These are phyloP conservation scores for Smittia aterrima DNA, from an alignment of 2,888 invertebrate genomes.

Conservation along the genomic window DNA sequence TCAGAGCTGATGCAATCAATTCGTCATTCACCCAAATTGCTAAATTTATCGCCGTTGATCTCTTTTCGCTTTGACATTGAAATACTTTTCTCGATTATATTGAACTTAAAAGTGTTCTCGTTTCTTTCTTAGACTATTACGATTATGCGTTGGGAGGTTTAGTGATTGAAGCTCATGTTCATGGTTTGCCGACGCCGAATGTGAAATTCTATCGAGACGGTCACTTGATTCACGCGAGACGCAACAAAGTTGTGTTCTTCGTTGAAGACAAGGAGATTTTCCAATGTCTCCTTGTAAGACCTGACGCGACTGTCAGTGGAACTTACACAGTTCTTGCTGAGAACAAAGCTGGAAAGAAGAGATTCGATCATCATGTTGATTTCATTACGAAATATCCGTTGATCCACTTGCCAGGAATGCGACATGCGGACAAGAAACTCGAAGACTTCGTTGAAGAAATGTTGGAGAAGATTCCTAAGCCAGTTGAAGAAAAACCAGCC, in stretches of 20 bases:
- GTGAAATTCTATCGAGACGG: conserved; percentile 56
- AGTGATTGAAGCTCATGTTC: conserved; percentile 47
- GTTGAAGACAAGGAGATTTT: conserved; percentile 32
- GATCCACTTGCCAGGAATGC: conserved; percentile 33
- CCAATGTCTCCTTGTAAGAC: conserved; percentile 31
- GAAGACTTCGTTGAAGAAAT: conserved; percentile 33
- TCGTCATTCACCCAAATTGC: background rate
- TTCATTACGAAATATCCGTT: conserved; percentile 34
- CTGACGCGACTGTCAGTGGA: conserved; percentile 55
- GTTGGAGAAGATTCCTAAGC: conserved; percentile 21
- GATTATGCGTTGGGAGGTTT: conserved; percentile 34
- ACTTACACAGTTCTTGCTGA: conserved; percentile 75
- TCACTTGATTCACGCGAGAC: conserved; percentile 46
- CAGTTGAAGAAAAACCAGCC: conserved; percentile 22
- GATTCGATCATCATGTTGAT: conserved; percentile 38
- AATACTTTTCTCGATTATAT: background rate
- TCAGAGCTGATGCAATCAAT: background rate
- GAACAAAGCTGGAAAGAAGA: conserved; percentile 64
- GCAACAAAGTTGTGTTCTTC: conserved; percentile 29
- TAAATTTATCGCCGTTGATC: background rate
- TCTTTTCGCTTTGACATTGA: background rate
- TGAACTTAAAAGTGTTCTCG: background rate
- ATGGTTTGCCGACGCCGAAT: conserved; percentile 57
- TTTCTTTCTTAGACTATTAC: conserved; percentile 24
- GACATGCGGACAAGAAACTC: conserved; percentile 35